Percentiles rank a stretch among this genome's conserved stretches.
phyloP scores from a whole-genome alignment of 2,888 invertebrate species.

The Periphyllus acericola region DNA sequence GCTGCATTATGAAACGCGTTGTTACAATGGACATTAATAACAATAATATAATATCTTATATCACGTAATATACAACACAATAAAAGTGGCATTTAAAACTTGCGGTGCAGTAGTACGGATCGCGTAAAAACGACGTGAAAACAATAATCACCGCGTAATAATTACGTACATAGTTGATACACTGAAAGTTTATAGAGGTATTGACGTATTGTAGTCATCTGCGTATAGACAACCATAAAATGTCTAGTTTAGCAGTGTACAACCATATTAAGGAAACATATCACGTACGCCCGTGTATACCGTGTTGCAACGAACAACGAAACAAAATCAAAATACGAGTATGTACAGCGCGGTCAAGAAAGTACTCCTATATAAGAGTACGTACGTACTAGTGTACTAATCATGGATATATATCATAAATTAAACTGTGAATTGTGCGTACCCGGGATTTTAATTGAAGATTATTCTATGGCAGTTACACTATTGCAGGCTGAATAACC shows the following conservation, averaged over 20 bases:
- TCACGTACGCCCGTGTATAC: neutral
- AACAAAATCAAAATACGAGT: constrained; percentile 20
- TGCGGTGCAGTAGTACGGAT: neutral
- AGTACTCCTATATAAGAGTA: too few relatives aligned
- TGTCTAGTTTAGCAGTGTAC: neutral
- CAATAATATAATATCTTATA: neutral
- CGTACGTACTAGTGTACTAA: too few relatives aligned
- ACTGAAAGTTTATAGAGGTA: neutral
- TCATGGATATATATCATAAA: too few relatives aligned
- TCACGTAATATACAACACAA: neutral
- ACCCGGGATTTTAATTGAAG: neutral
- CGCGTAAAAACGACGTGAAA: neutral
- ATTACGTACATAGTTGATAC: neutral
- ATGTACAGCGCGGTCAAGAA: neutral
- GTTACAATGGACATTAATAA: too few relatives aligned
- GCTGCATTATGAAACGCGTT: too few relatives aligned
- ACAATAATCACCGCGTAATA: neutral
- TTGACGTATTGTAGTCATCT: too few relatives aligned
- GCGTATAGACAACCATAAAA: neutral
- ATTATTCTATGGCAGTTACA: neutral
- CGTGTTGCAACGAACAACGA: constrained; percentile 12
- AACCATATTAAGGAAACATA: neutral
- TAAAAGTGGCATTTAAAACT: neutral
- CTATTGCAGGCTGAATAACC: too few relatives aligned
- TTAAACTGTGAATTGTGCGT: too few relatives aligned